These are phyloP conservation scores for Emydura subglobosa DNA, from an alignment of 2,113 vertebrate genomes.

Conservation along the genomic window DNA sequence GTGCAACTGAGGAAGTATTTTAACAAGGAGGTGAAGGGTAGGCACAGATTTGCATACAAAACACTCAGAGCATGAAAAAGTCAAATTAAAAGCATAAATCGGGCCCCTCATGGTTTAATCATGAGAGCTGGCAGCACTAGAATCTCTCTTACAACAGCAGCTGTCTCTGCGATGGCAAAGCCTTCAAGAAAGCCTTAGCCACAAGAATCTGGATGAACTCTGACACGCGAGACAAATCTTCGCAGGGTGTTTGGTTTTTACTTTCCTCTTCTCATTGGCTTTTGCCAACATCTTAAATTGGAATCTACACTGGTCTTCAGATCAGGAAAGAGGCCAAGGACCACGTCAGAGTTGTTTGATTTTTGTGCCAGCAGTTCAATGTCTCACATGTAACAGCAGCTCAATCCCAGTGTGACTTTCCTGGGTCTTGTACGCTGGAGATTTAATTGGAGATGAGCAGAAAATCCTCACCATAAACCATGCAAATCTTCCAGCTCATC, in stretches of 20 bases:
- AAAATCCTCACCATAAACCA: neutral
- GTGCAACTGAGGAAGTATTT: rapidly evolving
- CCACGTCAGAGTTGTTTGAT: neutral
- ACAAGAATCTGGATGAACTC: neutral
- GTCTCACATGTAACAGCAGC: neutral
- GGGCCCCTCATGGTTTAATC: conserved; percentile 5
- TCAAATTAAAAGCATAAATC: conserved; percentile 38
- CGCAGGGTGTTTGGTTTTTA: neutral
- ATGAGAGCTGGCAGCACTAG: neutral
- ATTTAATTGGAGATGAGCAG: neutral
- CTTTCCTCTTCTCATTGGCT: neutral
- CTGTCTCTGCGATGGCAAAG: neutral
- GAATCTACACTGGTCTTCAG: neutral
- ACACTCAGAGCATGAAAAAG: neutral
- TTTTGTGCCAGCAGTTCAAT: conserved; percentile 14
- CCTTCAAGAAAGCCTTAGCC: neutral
- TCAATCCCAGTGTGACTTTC: neutral
- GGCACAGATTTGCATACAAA: conserved; percentile 9
- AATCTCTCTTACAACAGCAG: neutral
- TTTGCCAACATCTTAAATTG: neutral
- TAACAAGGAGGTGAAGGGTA: neutral
- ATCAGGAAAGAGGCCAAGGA: neutral
- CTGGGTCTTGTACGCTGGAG: neutral
- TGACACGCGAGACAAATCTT: neutral
- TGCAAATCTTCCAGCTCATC: neutral